phyloP scores from a whole-genome alignment of 2,888 invertebrate genomes.

The Steinernema hermaphroditum region DNA sequence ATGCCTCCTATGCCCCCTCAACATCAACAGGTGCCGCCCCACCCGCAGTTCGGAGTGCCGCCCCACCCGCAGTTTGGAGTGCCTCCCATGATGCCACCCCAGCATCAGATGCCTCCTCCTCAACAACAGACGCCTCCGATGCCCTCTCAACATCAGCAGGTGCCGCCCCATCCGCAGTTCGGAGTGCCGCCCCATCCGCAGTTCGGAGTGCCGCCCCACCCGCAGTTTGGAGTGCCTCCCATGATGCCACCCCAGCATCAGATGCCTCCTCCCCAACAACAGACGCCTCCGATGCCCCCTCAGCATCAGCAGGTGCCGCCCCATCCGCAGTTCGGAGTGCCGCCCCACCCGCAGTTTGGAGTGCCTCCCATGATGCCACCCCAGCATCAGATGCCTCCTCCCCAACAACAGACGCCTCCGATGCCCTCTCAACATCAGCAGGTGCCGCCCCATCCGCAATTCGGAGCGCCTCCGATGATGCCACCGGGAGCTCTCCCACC shows the following conservation, averaged over 20 bases:
- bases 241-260: background rate
- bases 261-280: background rate
- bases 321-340: background rate
- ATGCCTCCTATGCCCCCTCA: background rate
- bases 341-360: constrained; percentile 4
- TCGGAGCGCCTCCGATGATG: background rate
- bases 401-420: background rate
- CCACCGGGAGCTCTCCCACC: background rate
- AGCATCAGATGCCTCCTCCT: background rate
- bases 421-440: constrained; percentile 14
- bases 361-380: background rate
- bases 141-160: background rate
- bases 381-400: background rate
- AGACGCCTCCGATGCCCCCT: background rate
- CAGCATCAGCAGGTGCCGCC: background rate
- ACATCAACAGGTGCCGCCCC: background rate
- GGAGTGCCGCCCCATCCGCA: background rate
- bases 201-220: background rate
- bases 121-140: background rate
- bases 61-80: background rate
- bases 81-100: background rate
- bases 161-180: background rate
- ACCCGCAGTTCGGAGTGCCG: background rate
- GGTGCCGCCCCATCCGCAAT: background rate
- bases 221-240: background rate